A percentile compares a stretch with the other conserved stretches of the same genome.
phyloP scores from a whole-genome alignment of 2,797 vertebrate genomes.

The Adelosebastes latens region DNA sequence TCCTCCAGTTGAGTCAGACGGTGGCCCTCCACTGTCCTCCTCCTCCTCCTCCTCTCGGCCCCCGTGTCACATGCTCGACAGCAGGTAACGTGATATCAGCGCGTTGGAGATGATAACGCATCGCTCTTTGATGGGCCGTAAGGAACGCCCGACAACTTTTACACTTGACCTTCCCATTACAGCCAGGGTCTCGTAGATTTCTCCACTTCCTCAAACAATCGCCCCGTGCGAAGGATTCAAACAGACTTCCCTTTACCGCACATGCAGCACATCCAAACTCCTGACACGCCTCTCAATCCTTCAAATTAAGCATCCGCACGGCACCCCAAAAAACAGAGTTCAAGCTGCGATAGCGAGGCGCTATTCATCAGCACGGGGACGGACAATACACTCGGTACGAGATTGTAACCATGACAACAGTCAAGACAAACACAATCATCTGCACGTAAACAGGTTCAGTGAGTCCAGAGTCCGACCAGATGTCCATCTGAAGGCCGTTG shows the following conservation, averaged over 20 bases:
- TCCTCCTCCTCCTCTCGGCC: slow-evolving; percentile 20
- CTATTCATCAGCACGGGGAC: slow-evolving; percentile 32
- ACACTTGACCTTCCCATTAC: slow-evolving; percentile 77
- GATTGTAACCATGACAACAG: slow-evolving; percentile 68
- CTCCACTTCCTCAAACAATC: slow-evolving; percentile 63
- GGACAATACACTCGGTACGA: slow-evolving; percentile 24
- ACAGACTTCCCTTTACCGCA: background rate
- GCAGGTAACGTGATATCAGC: slow-evolving; percentile 72
- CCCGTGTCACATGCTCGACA: slow-evolving; percentile 58
- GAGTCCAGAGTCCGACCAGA: slow-evolving; percentile 62
- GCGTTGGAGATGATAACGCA: slow-evolving; percentile 71
- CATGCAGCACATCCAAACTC: slow-evolving; percentile 3
- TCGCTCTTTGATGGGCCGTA: slow-evolving; percentile 69
- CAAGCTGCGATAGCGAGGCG: background rate
- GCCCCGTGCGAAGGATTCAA: slow-evolving; percentile 25
- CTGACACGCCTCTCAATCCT: slow-evolving; percentile 17
- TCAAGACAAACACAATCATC: slow-evolving; percentile 64
- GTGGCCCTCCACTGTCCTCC: slow-evolving; percentile 62
- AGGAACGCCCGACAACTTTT: slow-evolving; percentile 67
- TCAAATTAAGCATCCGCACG: slow-evolving; percentile 25
- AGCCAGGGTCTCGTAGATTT: slow-evolving; percentile 56
- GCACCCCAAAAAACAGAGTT: background rate
- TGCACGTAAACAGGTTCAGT: slow-evolving; percentile 46
- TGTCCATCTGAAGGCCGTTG: slow-evolving; percentile 52
- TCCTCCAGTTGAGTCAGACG: slow-evolving; percentile 70